Evolutionary conservation across 1,140 invertebrate species (phyloP), one percentile per base, ranked within the genome.

Genomic region (Andricus grossulariae): DNA sequence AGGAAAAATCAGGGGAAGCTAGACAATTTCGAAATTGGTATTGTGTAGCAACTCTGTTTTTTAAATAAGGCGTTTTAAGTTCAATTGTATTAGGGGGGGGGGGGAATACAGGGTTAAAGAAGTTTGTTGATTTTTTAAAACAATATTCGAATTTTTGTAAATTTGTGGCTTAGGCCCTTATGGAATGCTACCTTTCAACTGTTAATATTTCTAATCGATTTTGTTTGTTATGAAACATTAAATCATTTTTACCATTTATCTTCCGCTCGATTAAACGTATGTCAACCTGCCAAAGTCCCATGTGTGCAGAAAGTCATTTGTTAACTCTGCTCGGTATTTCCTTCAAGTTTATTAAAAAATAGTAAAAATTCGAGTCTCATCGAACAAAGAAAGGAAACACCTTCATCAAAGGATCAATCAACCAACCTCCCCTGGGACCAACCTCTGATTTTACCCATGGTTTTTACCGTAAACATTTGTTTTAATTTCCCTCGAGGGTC

Each of bases 401-500:
- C 19, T 1, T 54, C 50, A 45, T 57, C 19, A 76, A 79, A 75
- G 52, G 77, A 77, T 78, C 74, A 79, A 78, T 71, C 71, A 78
- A 54, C 71, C 25, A 76, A 25, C 12, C 18, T 32, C 73, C 72
- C 71, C 18, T 52, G 72, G 74, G 71, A 73, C 60, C 66, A 74
- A 70, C 32, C 51, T 39, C 50, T 71, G 32, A 78, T 80, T 84
- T 81, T 70, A 72, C 72, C 39, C 21, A 45, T 73, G 50, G 19
- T 78, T 72, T 79, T 79, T 66, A 71, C 25, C 71, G 74, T 76
- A 75, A 80, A 76, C 80, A 82, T 76, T 83, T 39, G 51, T 54
- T 52, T 54, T 80, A 74, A 80, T 82, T 82, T 82, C 80, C 76
- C 82, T 13, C 18, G 80, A 82, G 80, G 66, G 74, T 71, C 50